Evolutionary conservation across 2,888 invertebrate genomes (phyloP).

Genomic region (Macrophya annulata): DNA sequence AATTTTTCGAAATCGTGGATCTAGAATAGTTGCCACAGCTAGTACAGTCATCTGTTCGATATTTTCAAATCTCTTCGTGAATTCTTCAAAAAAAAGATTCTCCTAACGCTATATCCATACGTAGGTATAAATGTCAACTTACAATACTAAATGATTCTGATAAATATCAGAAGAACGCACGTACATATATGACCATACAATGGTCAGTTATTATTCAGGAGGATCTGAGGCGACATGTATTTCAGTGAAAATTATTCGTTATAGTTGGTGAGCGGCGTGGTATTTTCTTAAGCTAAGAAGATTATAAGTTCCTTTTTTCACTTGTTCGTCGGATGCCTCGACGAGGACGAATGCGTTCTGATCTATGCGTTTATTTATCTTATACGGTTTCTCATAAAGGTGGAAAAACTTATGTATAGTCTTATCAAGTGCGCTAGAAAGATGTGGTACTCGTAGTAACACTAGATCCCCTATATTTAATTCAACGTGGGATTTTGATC

Average conservation of each 20-base stretch:
- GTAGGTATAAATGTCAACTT: no score
- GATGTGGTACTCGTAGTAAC: neutral
- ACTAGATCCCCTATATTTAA: neutral
- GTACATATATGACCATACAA: no score
- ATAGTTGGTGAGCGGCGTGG: neutral
- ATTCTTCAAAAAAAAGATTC: neutral
- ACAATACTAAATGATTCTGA: no score
- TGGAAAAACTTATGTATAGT: slow-evolving; percentile 12
- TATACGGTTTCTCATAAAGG: neutral
- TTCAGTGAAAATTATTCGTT: neutral
- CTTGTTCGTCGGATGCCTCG: neutral
- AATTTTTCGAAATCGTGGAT: slow-evolving; percentile 23
- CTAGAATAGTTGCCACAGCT: slow-evolving; percentile 5
- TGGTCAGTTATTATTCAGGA: neutral
- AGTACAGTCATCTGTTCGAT: slow-evolving; percentile 18
- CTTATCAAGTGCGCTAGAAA: neutral
- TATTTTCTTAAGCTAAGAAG: slow-evolving; percentile 7
- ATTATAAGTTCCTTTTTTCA: neutral
- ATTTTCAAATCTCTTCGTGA: slow-evolving; percentile 29
- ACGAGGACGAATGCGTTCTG: neutral
- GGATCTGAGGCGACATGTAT: neutral
- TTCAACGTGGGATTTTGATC: neutral
- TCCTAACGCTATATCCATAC: no score
- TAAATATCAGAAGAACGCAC: no score
- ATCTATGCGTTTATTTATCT: neutral